phyloP scores from a whole-genome alignment of 2,113 vertebrate genomes.

The human region DNA sequence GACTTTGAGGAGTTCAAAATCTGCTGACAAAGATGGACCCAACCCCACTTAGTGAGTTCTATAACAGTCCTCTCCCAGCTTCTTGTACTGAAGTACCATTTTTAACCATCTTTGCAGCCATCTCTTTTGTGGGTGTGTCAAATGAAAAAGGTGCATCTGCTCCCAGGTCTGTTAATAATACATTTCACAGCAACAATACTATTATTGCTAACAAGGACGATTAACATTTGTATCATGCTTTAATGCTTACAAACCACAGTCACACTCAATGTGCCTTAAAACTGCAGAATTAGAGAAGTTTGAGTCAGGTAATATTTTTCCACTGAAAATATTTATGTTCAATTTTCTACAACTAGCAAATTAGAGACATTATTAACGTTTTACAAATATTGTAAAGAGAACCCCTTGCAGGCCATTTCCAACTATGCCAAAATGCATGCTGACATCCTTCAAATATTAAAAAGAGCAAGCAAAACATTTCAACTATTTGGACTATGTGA shows the following conservation, averaged over 20 bases:
- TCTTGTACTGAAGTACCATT: neutral
- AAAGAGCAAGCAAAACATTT: slow-evolving; percentile 68
- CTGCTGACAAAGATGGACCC: neutral
- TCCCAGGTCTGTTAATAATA: neutral
- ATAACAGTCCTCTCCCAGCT: neutral
- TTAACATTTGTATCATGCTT: neutral
- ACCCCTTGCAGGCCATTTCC: neutral
- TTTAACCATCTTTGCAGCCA: neutral
- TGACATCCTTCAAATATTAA: slow-evolving; percentile 59
- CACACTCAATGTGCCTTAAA: neutral
- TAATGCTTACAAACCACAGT: neutral
- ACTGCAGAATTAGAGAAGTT: neutral
- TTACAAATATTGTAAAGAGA: slow-evolving; percentile 36
- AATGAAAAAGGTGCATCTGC: neutral
- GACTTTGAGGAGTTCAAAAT: neutral
- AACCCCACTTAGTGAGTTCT: neutral
- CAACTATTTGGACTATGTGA: slow-evolving; percentile 40
- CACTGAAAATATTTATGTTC: slow-evolving; percentile 38
- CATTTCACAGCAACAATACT: neutral
- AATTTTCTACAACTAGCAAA: slow-evolving; percentile 44
- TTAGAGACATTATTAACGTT: slow-evolving; percentile 33
- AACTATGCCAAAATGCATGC: slow-evolving; percentile 35
- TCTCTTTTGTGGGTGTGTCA: neutral
- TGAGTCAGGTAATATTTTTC: neutral
- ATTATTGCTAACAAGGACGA: neutral